phyloP scores from a whole-genome alignment of 2,797 vertebrate genomes.

The Lycodopsis pacificus region DNA sequence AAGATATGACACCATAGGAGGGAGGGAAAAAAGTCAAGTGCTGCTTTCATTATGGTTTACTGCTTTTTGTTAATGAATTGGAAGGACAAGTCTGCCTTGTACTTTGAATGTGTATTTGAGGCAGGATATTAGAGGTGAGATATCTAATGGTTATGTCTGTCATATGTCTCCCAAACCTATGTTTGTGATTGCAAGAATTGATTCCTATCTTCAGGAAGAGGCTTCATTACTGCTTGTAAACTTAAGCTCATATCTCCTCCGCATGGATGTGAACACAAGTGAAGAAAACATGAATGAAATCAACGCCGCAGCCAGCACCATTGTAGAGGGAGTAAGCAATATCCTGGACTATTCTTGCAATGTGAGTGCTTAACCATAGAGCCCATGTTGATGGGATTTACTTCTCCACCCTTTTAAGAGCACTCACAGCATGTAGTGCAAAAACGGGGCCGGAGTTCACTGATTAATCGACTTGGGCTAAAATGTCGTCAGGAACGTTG shows the following conservation, averaged over 20 bases:
- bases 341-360: constrained; percentile 80
- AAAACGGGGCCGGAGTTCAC: not conserved
- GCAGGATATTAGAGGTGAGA: not conserved
- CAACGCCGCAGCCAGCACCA: constrained; percentile 62
- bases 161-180: not conserved
- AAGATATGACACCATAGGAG: not conserved
- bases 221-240: constrained; percentile 78
- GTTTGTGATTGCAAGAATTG: not conserved
- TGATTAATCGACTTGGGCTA: not conserved
- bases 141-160: not conserved
- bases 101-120: not conserved
- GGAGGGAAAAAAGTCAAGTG: not conserved
- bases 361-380: constrained; percentile 49
- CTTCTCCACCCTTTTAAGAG: not conserved
- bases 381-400: not conserved
- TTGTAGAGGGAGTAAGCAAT: constrained; percentile 85
- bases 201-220: constrained; percentile 73
- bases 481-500: not conserved
- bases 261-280: constrained; percentile 42
- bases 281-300: constrained; percentile 59
- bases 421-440: not conserved
- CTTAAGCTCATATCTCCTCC: constrained; percentile 83
- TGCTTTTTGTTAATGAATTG: not conserved
- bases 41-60: not conserved
- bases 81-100: not conserved